These are phyloP conservation scores for Cataglyphis hispanica DNA, from an alignment of 1,140 invertebrate species.

Conservation along the genomic window DNA sequence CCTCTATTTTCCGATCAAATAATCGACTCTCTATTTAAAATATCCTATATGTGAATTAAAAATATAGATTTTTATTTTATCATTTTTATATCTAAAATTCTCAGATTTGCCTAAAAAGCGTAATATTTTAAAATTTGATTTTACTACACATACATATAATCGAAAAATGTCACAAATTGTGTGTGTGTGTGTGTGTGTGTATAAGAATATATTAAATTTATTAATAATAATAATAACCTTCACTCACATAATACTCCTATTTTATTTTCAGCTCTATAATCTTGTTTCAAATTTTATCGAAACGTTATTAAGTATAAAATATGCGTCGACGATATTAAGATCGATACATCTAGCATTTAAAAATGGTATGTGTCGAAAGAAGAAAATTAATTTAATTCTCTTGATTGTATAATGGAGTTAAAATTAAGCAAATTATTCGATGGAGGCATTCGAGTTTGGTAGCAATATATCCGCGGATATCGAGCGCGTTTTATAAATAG, in stretches of 20 bases:
- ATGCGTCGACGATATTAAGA: neutral
- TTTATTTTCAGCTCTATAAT: neutral
- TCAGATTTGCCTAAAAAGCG: neutral
- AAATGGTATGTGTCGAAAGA: neutral
- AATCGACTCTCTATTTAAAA: neutral
- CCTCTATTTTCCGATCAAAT: neutral
- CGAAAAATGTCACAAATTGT: neutral
- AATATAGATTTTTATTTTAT: neutral
- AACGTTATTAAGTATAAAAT: neutral
- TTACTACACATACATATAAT: neutral
- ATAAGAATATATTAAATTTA: neutral
- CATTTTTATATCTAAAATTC: neutral
- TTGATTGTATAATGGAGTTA: neutral
- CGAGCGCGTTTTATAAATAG: slow-evolving; percentile 15
- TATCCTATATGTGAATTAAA: neutral
- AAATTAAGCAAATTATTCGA: slow-evolving; percentile 18
- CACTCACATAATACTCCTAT: neutral
- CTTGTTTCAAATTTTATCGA: neutral
- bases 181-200: neutral
- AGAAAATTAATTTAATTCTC: neutral
- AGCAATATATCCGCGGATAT: neutral
- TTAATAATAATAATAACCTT: no score
- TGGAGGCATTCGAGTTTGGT: neutral
- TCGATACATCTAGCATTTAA: neutral
- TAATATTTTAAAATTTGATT: neutral